Base-by-base conservation (phyloP, 2,113 vertebrate species). In the Telmatochromis brichardi region DNA sequence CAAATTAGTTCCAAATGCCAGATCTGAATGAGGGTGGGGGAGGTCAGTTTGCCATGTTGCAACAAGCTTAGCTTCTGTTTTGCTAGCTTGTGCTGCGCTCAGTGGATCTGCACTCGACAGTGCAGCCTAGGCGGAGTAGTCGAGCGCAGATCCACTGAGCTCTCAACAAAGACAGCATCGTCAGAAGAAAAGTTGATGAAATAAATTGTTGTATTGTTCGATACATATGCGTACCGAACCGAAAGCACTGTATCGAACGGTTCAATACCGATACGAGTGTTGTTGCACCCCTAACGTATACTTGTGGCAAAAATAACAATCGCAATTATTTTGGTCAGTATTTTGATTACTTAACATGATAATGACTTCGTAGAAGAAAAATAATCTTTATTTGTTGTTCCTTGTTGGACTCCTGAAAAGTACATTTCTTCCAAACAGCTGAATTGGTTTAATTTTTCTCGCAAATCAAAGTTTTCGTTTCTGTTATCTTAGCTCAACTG, bases 1-100 rank as follows among this genome's bases (percentile, higher is more conserved):
- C 50, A n/a, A 9, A 0, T 0, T 53, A 6, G 50, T 53, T 53
- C 50, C 50, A 53, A n/a, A n/a, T 0, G 3, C 9, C 50, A 53
- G 2, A 53, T 53, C 19, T 53, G 50, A 53, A 53, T 53, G 50
- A 53, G 50, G 50, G 0, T 53, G 50, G 9, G 1, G 19, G 5
- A 10, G 50, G 50, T 0, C 5, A 6, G 1, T 53, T 53, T 53
- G 51, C 51, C 51, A 6, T 53, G 19, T 53, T 53, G 19, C 51
- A 53, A 21, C 0, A 0, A 53, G 51, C 51, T 53, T 53, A 21
- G 9, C 51, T 53, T 21, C 51, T 53, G 9, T 53, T 5, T 21
- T 0, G 9, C 51, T 53, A 21, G 19, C 51, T 53, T 53, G 51
- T 0, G 5, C 5, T 53, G 9, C 5, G 3, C 51, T 53, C 51